Base-by-base conservation (phyloP, 2,888 invertebrate genomes). In the Phorcus lineatus region DNA sequence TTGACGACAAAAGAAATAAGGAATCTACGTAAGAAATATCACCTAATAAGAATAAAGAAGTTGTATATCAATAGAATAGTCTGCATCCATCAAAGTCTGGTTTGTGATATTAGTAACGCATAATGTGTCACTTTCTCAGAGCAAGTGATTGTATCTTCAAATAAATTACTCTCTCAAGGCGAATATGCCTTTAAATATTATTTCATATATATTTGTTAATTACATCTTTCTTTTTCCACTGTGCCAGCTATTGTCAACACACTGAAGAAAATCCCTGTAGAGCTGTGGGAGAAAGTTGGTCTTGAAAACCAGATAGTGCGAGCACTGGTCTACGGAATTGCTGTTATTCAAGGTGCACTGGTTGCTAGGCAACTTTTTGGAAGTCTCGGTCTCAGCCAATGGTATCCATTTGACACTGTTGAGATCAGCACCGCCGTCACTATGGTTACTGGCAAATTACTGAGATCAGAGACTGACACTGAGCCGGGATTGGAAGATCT, bases 351-450 rank as follows among this genome's bases (percentile, higher is more conserved):
- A 77, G 89, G 90, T 0, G 83, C 91, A 70, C 85, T 92, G 19
- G 82, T 83, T 24, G 87, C 91, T 4, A 83, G 92, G 0, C 92
- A 92, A 84, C 85, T 91, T 84, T 91, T 91, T 83, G 92, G 92
- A 28, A 86, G 90, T 53, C 88, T 90, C 28, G 92, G 92, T 17
- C 84, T 91, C 28, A 87, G 86, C 62, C 89, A 91, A 84, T 91
- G 88, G 87, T 91, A 91, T 82, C 90, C 91, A 4, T 88, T 91
- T 80, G 86, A 86, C 28, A 79, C 74, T 0, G 80, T 86, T 13
- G 87, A 89, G 83, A 78, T 88, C 16, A 80, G 83, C 19, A 88
- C 88, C 74, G 88, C 87, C 66, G 85, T 90, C 11, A 79, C 85
- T 19, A 81, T 86, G 70, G 82, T 88, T 13, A 77, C 85, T 22